These are phyloP conservation scores for Apistogramma diplotaenia DNA, from an alignment of 2,113 vertebrate genomes.

Conservation along the genomic window DNA sequence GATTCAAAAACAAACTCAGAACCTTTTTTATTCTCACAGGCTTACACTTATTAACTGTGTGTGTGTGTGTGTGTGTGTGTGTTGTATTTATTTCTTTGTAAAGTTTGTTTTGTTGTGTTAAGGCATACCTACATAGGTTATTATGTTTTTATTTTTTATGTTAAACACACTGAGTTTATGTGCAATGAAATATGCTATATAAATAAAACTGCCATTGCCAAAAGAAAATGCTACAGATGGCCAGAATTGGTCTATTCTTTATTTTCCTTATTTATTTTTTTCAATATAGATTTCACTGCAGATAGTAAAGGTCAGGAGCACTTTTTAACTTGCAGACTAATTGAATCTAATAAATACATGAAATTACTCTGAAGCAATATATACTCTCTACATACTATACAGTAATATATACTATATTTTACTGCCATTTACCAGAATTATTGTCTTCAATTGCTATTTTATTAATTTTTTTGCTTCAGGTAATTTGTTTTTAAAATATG, in stretches of 20 bases:
- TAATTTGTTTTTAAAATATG: background rate
- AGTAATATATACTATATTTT: background rate
- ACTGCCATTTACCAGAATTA: background rate
- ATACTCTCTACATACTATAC: no score
- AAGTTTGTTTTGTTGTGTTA: background rate
- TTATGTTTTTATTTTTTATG: background rate
- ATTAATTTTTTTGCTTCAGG: background rate
- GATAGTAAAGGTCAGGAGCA: background rate
- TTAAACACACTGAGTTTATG: background rate
- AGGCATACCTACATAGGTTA: background rate
- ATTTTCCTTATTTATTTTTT: background rate
- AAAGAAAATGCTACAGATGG: background rate
- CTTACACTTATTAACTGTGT: background rate
- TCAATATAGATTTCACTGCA: background rate
- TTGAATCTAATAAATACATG: background rate
- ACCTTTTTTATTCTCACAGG: background rate
- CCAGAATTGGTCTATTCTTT: background rate
- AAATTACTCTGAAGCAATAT: background rate
- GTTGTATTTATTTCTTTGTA: background rate
- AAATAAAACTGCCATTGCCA: background rate
- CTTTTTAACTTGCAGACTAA: background rate
- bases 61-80: background rate
- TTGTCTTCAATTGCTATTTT: background rate
- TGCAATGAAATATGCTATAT: background rate
- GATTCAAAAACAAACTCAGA: background rate